Percentiles rank a stretch among this genome's conserved stretches.
These are phyloP conservation scores for Hepsetus odoe DNA, from an alignment of 2,113 vertebrate genomes.

Conservation along the genomic window DNA sequence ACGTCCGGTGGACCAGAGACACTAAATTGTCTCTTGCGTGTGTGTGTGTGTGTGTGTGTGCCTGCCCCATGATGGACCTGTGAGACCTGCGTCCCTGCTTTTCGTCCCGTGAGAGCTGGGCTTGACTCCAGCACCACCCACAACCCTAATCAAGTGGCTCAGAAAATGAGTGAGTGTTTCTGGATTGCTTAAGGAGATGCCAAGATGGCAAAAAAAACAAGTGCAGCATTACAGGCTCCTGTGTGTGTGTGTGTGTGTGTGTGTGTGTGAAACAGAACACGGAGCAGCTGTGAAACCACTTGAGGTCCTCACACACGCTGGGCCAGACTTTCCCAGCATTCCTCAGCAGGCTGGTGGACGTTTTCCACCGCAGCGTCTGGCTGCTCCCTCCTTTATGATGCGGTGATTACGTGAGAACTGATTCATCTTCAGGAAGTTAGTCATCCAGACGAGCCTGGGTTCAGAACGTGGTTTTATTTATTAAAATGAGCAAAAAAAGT, in stretches of 20 bases:
- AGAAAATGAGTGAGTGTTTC: too few species aligned
- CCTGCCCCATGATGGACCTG: too few species aligned
- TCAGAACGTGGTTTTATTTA: not conserved
- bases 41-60: too few species aligned
- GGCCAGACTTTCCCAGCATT: constrained; percentile 38
- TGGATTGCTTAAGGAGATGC: too few species aligned
- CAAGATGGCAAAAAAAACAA: too few species aligned
- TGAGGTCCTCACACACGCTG: not conserved
- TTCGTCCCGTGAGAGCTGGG: too few species aligned
- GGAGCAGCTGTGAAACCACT: constrained; percentile 37
- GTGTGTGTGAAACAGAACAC: not conserved
- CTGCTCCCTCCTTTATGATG: constrained; percentile 24
- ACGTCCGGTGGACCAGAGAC: too few species aligned
- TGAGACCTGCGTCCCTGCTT: too few species aligned
- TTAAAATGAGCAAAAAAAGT: constrained; percentile 16
- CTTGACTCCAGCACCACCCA: too few species aligned
- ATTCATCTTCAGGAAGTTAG: not conserved
- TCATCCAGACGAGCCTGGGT: not conserved
- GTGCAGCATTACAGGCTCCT: too few species aligned
- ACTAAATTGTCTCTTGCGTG: too few species aligned
- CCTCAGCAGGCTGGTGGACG: not conserved
- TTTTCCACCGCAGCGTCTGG: not conserved
- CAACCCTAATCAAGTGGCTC: too few species aligned
- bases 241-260: not conserved
- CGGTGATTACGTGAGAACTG: not conserved